Evolutionary conservation across 1,140 invertebrate species (phyloP).

Genomic region (Neomicropteryx cornuta): DNA sequence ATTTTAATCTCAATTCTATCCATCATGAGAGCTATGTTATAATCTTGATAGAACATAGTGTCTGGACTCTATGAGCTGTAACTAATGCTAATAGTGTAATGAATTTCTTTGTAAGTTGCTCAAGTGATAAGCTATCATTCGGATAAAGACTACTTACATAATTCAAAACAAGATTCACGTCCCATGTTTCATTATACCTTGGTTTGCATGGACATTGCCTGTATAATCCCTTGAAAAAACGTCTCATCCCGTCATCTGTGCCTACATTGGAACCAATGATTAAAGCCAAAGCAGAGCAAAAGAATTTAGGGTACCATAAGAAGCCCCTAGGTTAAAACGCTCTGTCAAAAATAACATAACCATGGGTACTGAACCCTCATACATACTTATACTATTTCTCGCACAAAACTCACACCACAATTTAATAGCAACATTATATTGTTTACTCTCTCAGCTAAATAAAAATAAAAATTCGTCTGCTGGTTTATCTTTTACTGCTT

Average conservation of each 20-base stretch:
- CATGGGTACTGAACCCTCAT: conserved; percentile 1
- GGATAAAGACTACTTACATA: conserved; percentile 11
- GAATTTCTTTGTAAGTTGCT: conserved; percentile 11
- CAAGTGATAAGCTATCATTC: conserved; percentile 6
- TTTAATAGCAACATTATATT: conserved; percentile 11
- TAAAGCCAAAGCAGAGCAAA: conserved; percentile 12
- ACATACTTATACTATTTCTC: conserved; percentile 7
- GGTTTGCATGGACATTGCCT: conserved; percentile 14
- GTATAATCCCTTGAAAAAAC: conserved; percentile 19
- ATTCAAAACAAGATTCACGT: conserved; percentile 17
- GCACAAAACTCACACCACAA: conserved; percentile 10
- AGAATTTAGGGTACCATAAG: conserved; percentile 17
- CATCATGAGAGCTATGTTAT: conserved; percentile 8
- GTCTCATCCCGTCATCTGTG: conserved; percentile 10
- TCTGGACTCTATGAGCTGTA: conserved; percentile 17
- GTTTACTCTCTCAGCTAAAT: no score
- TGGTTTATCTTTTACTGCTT: no score
- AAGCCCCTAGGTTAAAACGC: conserved; percentile 11
- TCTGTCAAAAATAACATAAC: conserved; percentile 11
- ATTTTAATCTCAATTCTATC: conserved; percentile 8
- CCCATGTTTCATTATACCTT: conserved; percentile 20
- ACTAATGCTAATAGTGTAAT: conserved; percentile 15
- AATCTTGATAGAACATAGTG: conserved; percentile 13
- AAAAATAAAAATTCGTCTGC: no score
- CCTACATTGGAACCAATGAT: conserved; percentile 10